Percentiles rank a stretch among this genome's conserved stretches.
These are phyloP conservation scores for Heteronetta atricapilla DNA, from an alignment of 2,113 vertebrate genomes.

Conservation along the genomic window DNA sequence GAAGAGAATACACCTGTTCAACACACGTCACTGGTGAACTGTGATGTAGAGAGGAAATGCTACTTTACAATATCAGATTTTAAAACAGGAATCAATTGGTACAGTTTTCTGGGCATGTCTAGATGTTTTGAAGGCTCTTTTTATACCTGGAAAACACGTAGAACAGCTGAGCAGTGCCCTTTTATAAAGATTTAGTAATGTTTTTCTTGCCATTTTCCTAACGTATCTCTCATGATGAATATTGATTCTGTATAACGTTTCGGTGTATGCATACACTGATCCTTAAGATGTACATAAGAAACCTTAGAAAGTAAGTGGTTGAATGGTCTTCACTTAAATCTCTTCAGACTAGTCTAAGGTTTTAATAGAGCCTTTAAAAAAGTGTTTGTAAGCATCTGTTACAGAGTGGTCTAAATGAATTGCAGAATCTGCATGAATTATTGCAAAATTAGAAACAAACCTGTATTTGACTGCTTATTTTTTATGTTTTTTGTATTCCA, in stretches of 20 bases:
- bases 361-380: background rate
- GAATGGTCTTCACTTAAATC: background rate
- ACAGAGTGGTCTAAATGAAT: background rate
- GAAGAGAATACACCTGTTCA: background rate
- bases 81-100: background rate
- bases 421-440: background rate
- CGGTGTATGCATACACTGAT: background rate
- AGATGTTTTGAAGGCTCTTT: background rate
- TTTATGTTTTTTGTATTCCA: slow-evolving; percentile 57
- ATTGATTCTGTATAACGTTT: background rate
- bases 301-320: background rate
- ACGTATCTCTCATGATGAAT: background rate
- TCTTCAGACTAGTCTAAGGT: background rate
- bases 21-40: background rate
- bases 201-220: background rate
- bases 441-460: background rate
- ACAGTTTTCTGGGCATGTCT: background rate
- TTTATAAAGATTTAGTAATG: background rate
- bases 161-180: background rate
- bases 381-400: background rate
- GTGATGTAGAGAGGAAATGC: background rate
- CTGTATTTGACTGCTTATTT: background rate
- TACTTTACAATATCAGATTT: background rate
- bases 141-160: background rate
- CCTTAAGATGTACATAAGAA: background rate